Conservation (phyloP, 2,797 vertebrate genomes). For the Serranus cabrilla region DNA sequence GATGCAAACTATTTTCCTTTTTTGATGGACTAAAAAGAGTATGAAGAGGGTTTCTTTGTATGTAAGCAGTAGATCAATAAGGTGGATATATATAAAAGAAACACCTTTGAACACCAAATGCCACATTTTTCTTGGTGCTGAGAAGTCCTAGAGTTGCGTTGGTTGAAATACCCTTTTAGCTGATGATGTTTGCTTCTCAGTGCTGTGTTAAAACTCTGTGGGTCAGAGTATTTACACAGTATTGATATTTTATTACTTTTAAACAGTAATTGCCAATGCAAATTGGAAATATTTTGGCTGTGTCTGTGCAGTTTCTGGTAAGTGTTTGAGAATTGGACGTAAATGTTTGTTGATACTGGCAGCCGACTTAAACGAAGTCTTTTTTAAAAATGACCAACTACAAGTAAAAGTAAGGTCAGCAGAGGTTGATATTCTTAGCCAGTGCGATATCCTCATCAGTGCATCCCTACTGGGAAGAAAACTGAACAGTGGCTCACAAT, state of each 20-base stretch:
- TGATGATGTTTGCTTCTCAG: conserved; percentile 24
- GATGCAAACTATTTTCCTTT: background rate
- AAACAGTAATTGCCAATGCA: background rate
- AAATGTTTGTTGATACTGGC: background rate
- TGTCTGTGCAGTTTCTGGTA: background rate
- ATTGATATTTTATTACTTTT: background rate
- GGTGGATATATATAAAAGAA: conserved; percentile 24
- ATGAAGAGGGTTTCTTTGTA: background rate
- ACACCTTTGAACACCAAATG: conserved; percentile 28
- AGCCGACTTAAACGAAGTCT: background rate
- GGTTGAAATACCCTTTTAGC: background rate
- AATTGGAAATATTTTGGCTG: background rate
- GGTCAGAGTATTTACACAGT: too few relatives aligned
- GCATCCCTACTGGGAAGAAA: conserved; percentile 19
- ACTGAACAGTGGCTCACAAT: conserved; percentile 24
- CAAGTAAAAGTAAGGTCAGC: background rate
- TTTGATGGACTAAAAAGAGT: conserved; percentile 9
- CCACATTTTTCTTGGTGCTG: conserved; percentile 45
- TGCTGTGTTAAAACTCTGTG: background rate
- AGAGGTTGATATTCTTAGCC: conserved; percentile 19
- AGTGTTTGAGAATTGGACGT: background rate
- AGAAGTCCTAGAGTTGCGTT: background rate
- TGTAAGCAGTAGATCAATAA: conserved; percentile 23
- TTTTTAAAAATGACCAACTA: background rate
- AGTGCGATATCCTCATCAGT: background rate